phyloP scores from a whole-genome alignment of 1,140 invertebrate species.

The Papilio aristodemus region DNA sequence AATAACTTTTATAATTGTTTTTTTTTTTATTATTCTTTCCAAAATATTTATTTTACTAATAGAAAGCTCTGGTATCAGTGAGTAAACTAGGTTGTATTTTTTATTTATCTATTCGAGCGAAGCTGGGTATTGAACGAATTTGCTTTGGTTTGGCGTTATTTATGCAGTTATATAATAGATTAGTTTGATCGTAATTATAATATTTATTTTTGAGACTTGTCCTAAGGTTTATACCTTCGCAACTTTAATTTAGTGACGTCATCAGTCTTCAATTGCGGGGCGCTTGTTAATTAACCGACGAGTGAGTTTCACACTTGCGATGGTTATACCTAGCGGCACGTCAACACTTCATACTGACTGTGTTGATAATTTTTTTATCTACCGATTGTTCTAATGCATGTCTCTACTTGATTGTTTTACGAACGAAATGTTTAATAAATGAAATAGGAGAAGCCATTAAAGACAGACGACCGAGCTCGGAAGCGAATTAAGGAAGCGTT shows the following conservation, averaged over 20 bases:
- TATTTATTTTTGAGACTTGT: too few species aligned
- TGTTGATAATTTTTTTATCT: neutral
- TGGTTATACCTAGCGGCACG: neutral
- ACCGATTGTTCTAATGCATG: neutral
- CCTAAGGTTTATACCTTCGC: neutral
- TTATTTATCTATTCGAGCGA: too few species aligned
- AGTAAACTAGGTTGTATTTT: too few species aligned
- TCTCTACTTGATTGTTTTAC: neutral
- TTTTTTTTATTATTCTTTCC: too few species aligned
- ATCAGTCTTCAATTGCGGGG: neutral
- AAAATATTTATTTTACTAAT: too few species aligned
- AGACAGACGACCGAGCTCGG: neutral
- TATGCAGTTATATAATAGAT: too few species aligned
- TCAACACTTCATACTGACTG: neutral
- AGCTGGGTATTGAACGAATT: too few species aligned
- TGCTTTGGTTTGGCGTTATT: too few species aligned
- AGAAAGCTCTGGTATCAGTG: too few species aligned
- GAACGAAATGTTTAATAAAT: slow-evolving; percentile 7
- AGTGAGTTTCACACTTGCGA: slow-evolving; percentile 17
- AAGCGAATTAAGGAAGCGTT: slow-evolving; percentile 10
- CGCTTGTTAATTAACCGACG: slow-evolving; percentile 12
- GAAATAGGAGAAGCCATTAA: slow-evolving; percentile 9
- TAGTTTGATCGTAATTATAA: too few species aligned
- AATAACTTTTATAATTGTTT: too few species aligned
- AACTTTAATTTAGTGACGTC: slow-evolving; percentile 4